These are phyloP conservation scores for Mesoligia furuncula DNA, from an alignment of 2,888 invertebrate species.

Conservation along the genomic window DNA sequence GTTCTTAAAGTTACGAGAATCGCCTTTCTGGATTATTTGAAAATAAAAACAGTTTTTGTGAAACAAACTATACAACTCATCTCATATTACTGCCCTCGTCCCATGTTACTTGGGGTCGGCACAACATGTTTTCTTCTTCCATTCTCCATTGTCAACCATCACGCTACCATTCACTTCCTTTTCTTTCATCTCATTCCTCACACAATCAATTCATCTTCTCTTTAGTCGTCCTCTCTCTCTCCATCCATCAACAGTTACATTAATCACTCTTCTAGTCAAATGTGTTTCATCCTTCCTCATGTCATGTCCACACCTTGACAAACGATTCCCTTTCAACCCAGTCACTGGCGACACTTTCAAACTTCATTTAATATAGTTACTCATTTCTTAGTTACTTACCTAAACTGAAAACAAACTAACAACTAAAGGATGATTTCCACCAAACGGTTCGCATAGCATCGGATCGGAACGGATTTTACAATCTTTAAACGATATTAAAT, in stretches of 20 bases:
- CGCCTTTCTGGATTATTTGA: neutral
- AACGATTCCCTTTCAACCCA: neutral
- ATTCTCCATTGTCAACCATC: neutral
- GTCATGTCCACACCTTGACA: neutral
- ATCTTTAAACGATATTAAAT: too few species aligned
- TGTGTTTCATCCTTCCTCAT: neutral
- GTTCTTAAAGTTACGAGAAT: too few species aligned
- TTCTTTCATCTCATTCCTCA: neutral
- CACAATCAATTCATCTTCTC: neutral
- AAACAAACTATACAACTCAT: neutral
- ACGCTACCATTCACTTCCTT: neutral
- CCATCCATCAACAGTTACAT: neutral
- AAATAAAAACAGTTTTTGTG: neutral
- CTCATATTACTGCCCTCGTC: rapidly evolving
- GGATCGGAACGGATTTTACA: too few species aligned
- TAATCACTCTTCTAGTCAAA: neutral
- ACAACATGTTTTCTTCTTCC: neutral
- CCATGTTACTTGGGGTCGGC: neutral
- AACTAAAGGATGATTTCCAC: neutral
- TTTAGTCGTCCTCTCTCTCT: neutral
- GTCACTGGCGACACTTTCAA: neutral
- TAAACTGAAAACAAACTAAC: neutral
- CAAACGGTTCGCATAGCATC: too few species aligned
- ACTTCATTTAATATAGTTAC: neutral
- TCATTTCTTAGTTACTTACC: neutral